Percentiles rank a stretch among this genome's conserved stretches.
phyloP scores from a whole-genome alignment of 2,113 vertebrate species.

The Gallinago paraguaiae region DNA sequence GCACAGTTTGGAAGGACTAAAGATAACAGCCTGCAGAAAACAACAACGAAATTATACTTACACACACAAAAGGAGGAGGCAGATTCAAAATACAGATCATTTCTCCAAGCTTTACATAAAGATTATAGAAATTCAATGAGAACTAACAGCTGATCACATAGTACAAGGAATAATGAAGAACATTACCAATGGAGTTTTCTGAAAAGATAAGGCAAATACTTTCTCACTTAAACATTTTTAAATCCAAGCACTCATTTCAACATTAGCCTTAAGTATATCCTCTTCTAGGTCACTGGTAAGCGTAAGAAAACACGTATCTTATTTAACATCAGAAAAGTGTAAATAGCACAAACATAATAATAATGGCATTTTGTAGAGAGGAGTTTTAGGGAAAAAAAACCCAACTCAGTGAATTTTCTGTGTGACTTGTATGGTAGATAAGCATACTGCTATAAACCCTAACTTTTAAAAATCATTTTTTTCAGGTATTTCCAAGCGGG shows the following conservation, averaged over 20 bases:
- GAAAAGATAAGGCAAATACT: not conserved
- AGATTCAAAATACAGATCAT: not conserved
- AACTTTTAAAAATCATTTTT: not conserved
- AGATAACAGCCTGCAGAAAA: not conserved
- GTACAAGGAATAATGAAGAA: not conserved
- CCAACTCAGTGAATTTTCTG: not conserved
- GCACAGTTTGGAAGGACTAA: not conserved
- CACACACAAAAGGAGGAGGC: not conserved
- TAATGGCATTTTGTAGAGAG: not conserved
- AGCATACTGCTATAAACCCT: not conserved
- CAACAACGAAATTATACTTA: not conserved
- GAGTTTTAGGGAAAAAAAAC: not conserved
- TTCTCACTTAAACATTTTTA: not conserved
- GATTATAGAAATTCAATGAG: not conserved
- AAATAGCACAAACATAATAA: not conserved
- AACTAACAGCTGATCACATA: not conserved
- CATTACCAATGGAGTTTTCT: not conserved
- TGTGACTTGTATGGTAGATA: not conserved
- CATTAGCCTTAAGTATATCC: not conserved
- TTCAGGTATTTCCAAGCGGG: not conserved
- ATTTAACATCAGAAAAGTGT: not conserved
- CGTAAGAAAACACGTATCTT: not conserved
- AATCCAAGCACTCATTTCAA: not conserved
- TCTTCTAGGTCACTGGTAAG: not conserved
- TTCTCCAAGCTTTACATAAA: not conserved